These are phyloP conservation scores for Nowickia ferox DNA, from an alignment of 2,888 invertebrate species.

Conservation along the genomic window DNA sequence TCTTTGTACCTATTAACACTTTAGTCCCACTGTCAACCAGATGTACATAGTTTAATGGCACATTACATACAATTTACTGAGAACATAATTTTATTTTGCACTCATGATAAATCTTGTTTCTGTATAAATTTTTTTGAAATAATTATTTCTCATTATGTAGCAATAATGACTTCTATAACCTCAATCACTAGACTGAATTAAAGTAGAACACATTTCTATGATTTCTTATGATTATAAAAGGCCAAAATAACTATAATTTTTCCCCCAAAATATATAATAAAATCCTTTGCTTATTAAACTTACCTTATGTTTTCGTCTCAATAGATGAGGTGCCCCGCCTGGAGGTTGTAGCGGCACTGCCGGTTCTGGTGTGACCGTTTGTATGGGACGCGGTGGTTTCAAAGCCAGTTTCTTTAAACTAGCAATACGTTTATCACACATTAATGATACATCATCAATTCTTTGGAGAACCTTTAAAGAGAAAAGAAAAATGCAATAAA, in stretches of 20 bases:
- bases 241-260: no score
- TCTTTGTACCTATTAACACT: no score
- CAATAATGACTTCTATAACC: conserved; percentile 22
- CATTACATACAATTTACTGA: conserved; percentile 10
- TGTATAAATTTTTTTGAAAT: not conserved
- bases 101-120: conserved; percentile 28
- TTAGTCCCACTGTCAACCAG: no score
- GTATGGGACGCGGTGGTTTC: conserved; percentile 90
- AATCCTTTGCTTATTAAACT: conserved; percentile 69
- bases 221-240: no score
- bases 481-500: not conserved
- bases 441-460: conserved; percentile 95
- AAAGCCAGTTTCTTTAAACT: conserved; percentile 88
- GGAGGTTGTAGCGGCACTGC: conserved; percentile 85
- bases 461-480: conserved; percentile 91
- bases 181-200: not conserved
- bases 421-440: conserved; percentile 94
- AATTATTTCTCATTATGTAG: conserved; percentile 8
- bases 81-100: not conserved
- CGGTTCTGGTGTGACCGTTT: conserved; percentile 91
- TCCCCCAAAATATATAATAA: no score
- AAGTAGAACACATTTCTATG: no score
- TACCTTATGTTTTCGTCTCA: conserved; percentile 81
- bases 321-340: conserved; percentile 84
- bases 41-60: not conserved